phyloP scores from a whole-genome alignment of 2,888 invertebrate genomes.

The Globia sparganii region DNA sequence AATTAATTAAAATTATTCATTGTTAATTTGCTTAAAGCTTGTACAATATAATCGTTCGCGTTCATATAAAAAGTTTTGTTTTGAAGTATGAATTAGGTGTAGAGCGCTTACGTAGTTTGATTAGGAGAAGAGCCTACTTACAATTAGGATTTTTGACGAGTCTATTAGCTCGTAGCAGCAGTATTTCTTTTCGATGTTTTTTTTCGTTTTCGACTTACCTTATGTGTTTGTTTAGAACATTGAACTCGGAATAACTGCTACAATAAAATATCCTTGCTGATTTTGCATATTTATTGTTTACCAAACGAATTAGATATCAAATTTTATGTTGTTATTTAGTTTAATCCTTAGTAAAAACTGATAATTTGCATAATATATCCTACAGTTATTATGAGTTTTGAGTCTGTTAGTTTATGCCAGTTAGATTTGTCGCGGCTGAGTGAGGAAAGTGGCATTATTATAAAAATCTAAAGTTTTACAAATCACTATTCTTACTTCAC shows the following conservation, averaged over 20 bases:
- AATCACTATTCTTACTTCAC: neutral
- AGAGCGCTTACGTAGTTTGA: conserved; percentile 7
- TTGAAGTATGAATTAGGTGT: conserved; percentile 35
- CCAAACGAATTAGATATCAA: neutral
- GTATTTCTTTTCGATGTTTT: no score
- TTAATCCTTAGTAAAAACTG: neutral
- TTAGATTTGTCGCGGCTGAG: neutral
- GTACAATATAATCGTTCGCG: conserved; percentile 20
- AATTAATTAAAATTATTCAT: conserved; percentile 52
- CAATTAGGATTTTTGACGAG: neutral
- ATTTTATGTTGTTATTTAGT: neutral
- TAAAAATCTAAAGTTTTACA: neutral
- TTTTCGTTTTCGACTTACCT: no score
- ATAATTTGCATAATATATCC: neutral
- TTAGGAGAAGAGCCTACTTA: neutral
- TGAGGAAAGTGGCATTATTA: neutral
- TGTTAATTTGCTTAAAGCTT: conserved; percentile 43
- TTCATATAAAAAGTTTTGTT: conserved; percentile 7
- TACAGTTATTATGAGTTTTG: neutral
- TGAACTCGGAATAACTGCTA: neutral
- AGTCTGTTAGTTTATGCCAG: neutral
- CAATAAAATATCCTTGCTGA: neutral
- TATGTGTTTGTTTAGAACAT: neutral
- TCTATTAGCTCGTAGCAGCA: no score
- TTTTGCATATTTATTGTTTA: neutral